Base-by-base conservation (phyloP, 2,113 vertebrate genomes). In the Girardinichthys multiradiatus region DNA sequence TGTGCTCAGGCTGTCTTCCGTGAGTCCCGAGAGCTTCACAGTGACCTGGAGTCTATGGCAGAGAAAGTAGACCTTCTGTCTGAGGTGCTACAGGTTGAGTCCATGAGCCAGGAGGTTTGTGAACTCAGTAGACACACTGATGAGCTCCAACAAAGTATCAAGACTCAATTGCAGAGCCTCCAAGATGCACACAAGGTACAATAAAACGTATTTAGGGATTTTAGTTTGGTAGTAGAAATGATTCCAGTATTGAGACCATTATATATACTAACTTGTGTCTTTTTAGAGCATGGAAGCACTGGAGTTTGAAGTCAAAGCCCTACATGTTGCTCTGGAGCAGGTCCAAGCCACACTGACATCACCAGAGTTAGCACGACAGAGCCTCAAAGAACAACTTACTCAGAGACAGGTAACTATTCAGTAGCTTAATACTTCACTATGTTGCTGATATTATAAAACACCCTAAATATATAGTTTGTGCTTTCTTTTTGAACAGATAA, bases 301-400 rank as follows among this genome's bases (percentile, higher is more conserved):
- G 90, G 97, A 99, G 93, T 88, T 89, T 3, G 96, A 98, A 75
- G 91, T 98, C 13, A 96, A 95, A 90, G 92, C 89, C 31, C 90
- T 99, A 4, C 98, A 97, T 64, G 87, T 88, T 48, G 95, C 96
- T 79, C 86, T 99, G 86, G 97, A 97, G 81, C 95, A 97, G 85
- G 95, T 96, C 39, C 97, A 98, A 79, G 89, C 94, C 29, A 95
- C 90, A 0, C 83, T 99, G 66, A 96, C 95, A 0, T 98, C 97
- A 48, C 96, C 98, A 27, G 97, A 99, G 68, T 89, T 97, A 0
- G 95, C 96, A 0, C 96, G 94, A 5, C 94, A 98, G 70, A 98
- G 94, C 80, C 96, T 99, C 66, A 97, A 97, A 88, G 98, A 99
- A 59, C 98, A 99, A 0, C 95, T 99, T 62, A 92, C 93, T 80